phyloP scores from a whole-genome alignment of 2,113 vertebrate species.

The Neofelis nebulosa region DNA sequence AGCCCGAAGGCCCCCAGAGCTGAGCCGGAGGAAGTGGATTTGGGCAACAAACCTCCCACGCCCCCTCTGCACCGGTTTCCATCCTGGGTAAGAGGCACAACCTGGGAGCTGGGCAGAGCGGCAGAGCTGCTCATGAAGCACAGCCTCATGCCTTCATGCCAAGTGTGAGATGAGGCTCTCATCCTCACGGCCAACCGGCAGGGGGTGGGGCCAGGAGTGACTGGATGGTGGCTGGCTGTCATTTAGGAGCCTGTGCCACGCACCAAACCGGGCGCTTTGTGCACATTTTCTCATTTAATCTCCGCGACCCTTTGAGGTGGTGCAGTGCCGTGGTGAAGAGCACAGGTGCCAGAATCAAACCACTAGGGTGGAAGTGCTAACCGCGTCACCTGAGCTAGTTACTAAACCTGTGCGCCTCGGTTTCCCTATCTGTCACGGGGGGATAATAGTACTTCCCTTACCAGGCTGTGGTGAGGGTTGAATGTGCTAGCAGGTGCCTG shows the following conservation, averaged over 20 bases:
- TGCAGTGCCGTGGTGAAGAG: background rate
- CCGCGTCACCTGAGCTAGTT: background rate
- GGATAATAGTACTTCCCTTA: background rate
- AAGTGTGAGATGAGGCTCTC: background rate
- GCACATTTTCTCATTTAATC: background rate
- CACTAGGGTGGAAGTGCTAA: background rate
- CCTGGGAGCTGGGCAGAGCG: background rate
- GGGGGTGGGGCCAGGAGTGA: background rate
- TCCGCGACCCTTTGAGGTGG: background rate
- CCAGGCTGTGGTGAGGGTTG: background rate
- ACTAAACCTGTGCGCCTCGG: background rate
- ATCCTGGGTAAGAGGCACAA: constrained; percentile 92
- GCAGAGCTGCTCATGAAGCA: background rate
- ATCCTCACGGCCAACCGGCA: fast-evolving
- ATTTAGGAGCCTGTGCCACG: background rate
- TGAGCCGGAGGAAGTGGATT: constrained; percentile 78
- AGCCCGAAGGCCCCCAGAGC: constrained; percentile 47
- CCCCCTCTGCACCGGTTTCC: constrained; percentile 97
- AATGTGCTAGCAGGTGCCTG: background rate
- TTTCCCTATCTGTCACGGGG: background rate
- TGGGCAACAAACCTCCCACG: constrained; percentile 92
- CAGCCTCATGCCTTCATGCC: background rate
- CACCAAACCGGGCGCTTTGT: no score
- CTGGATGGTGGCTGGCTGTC: fast-evolving
- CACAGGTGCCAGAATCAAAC: background rate